Base-by-base conservation (phyloP, 2,888 invertebrate species). In the Subacronicta megacephala region DNA sequence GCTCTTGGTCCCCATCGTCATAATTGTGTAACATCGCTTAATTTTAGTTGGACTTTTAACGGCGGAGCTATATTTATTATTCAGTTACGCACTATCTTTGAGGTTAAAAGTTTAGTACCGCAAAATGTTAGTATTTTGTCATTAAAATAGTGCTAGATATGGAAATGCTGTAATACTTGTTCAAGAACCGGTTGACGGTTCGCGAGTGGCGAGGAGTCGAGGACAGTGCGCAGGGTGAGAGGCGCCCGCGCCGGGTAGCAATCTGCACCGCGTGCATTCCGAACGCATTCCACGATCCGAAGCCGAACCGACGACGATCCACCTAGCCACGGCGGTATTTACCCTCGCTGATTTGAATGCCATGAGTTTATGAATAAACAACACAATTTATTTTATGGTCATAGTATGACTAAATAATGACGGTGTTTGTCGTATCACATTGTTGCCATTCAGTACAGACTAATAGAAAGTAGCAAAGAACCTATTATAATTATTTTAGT, bases 231-330 rank as follows among this genome's bases (percentile, higher is more conserved):
- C 73, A 74, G 67, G 77, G 84, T 80, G 84, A 84, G 83, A 82
- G 82, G 84, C 59, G 73, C 78, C 70, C 74, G 43, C 63, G 43
- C 63, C 16, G 44, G 37, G 54, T 54, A 78, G 83, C 83, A 80
- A 80, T 85, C 82, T 83, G 83, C 85, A 84, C 69, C 60, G 67
- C 77, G 69, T 84, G 87, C 89, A 90, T 89, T 86, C 86, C 88
- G 87, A 86, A 68, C 89, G 89, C 90, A 90, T 90, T 90, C 88
- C 90, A 67, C 65, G 62, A 53, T 49, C 59, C 59, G 44, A 68
- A 59, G 66, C 80, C 59, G 45, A 69, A 60, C 67, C 80, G 75
- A 78, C 80, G 78, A 76, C 79, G 82, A 84, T n/a, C n/a, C n/a
- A n/a, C 82, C 83, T 80, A 83, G 72, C 73, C 70, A 70, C 74